A percentile compares a stretch with the other conserved stretches of the same genome.
Conservation (phyloP, 2,888 invertebrate species). For the Microplitis manilae region DNA sequence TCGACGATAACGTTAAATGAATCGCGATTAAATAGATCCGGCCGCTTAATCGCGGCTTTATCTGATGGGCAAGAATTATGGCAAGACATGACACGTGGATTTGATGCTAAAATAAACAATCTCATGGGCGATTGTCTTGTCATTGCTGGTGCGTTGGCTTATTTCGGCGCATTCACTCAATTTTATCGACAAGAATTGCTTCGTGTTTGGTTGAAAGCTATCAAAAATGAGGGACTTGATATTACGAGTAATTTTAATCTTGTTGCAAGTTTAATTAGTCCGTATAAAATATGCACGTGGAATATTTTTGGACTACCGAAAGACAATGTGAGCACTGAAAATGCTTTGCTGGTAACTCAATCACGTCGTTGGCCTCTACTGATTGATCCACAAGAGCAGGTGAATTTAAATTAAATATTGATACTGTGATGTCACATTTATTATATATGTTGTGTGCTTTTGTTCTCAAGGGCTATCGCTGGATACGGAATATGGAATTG, state of each 20-base stretch:
- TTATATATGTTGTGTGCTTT: neutral
- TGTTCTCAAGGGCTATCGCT: conserved; percentile 82
- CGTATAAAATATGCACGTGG: conserved; percentile 91
- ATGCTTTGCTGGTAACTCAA: conserved; percentile 90
- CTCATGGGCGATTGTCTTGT: conserved; percentile 90
- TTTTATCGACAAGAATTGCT: conserved; percentile 81
- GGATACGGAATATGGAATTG: conserved; percentile 92
- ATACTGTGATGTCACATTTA: neutral
- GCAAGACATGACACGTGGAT: conserved; percentile 82
- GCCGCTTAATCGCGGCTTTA: conserved; percentile 87
- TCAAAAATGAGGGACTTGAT: conserved; percentile 79
- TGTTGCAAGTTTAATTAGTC: conserved; percentile 83
- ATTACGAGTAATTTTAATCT: conserved; percentile 81
- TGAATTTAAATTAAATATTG: conserved; percentile 58
- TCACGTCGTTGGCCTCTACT: conserved; percentile 91
- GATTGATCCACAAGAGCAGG: conserved; percentile 96
- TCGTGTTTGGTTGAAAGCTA: conserved; percentile 79
- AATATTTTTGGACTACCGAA: conserved; percentile 90
- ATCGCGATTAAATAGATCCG: conserved; percentile 85
- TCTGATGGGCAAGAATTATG: conserved; percentile 90
- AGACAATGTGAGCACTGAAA: conserved; percentile 91
- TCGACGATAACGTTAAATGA: conserved; percentile 84
- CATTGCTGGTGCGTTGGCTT: conserved; percentile 90
- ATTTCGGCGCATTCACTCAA: conserved; percentile 91
- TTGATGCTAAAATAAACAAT: conserved; percentile 80